Percentiles rank a stretch among this genome's conserved stretches.
Conservation (phyloP, 1,140 invertebrate species). For the Trichogramma pretiosum region DNA sequence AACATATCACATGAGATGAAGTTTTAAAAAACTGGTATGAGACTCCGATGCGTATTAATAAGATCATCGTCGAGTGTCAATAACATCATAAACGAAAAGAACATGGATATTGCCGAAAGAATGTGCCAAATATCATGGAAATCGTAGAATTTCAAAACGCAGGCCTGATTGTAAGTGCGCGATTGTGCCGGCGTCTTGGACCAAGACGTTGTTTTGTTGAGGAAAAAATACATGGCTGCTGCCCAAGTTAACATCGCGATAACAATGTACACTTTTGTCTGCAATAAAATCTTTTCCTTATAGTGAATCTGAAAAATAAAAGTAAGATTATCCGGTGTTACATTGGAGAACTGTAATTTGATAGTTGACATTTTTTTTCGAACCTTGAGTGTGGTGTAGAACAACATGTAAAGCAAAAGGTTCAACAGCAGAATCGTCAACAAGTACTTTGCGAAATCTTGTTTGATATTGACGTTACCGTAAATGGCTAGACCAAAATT, state of each 20-base stretch:
- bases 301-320: constrained; percentile 52
- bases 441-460: constrained; percentile 75
- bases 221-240: constrained; percentile 66
- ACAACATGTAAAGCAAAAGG: constrained; percentile 69
- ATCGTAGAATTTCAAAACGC: constrained; percentile 74
- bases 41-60: constrained; percentile 52
- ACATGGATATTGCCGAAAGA: constrained; percentile 76
- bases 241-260: constrained; percentile 59
- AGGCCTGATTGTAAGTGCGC: constrained; percentile 64
- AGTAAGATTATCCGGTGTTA: constrained; percentile 14
- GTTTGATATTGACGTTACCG: constrained; percentile 54
- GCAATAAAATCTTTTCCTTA: constrained; percentile 55
- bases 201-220: constrained; percentile 73
- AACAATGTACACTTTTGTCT: constrained; percentile 57
- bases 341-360: constrained; percentile 2
- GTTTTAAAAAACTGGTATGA: constrained; percentile 71
- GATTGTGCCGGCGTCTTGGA: constrained; percentile 71
- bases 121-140: constrained; percentile 87
- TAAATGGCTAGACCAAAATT: constrained; percentile 67
- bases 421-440: constrained; percentile 78
- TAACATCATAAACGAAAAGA: constrained; percentile 78
- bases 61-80: constrained; percentile 75
- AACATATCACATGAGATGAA: too few relatives aligned
- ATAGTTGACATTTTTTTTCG: constrained; percentile 7
- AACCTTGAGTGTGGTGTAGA: constrained; percentile 84